Conservation (phyloP, 2,113 vertebrate genomes). For the Tretioscincus oriximinensis region DNA sequence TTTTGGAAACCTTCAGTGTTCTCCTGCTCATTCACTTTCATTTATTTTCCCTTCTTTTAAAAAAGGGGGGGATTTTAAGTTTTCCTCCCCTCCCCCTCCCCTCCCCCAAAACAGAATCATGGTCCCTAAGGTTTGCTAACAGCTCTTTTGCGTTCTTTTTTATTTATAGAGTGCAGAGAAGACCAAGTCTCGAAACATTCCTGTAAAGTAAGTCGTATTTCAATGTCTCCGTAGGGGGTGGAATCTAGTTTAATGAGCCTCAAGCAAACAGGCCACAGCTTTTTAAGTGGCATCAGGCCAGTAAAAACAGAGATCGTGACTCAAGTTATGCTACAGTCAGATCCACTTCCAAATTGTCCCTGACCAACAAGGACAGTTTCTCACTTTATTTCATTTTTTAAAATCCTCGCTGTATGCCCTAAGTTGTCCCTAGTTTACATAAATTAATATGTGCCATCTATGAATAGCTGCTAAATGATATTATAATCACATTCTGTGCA, state of each 20-base stretch:
- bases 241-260: conserved; percentile 44
- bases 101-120: conserved; percentile 23
- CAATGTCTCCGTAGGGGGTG: conserved; percentile 45
- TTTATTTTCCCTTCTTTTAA: conserved; percentile 11
- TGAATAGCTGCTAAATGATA: conserved; percentile 68
- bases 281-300: neutral
- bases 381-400: neutral
- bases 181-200: conserved; percentile 86
- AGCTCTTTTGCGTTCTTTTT: conserved; percentile 57
- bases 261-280: conserved; percentile 10
- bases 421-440: conserved; percentile 65
- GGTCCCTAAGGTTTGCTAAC: conserved; percentile 58
- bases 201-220: conserved; percentile 86
- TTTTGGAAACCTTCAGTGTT: neutral
- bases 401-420: conserved; percentile 47
- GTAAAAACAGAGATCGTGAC: conserved; percentile 43
- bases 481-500: conserved; percentile 61
- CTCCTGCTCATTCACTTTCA: neutral
- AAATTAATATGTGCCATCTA: conserved; percentile 66
- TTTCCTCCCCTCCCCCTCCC: conserved; percentile 12
- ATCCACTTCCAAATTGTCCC: conserved; percentile 33
- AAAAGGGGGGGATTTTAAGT: neutral
- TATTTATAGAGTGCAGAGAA: conserved; percentile 90
- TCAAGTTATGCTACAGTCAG: conserved; percentile 48
- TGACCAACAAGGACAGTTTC: conserved; percentile 44